Conservation (phyloP, 35 echinoderm and acorn worm genomes). For the Patiria miniata region DNA sequence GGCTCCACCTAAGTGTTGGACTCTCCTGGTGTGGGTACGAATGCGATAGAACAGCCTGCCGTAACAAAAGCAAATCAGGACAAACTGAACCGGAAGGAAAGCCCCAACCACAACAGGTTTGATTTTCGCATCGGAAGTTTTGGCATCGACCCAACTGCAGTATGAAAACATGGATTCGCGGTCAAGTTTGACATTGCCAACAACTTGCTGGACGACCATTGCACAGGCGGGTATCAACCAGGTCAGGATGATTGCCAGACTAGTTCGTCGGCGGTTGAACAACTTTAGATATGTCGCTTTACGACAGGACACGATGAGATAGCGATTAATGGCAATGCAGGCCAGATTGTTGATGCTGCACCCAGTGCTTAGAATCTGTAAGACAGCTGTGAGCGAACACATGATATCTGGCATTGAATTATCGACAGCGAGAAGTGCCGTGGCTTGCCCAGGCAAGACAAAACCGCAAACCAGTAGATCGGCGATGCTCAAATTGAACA, state of each 20-base stretch:
- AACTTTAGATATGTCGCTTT: conserved; percentile 10
- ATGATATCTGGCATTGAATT: conserved; percentile 22
- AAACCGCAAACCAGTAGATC: conserved; percentile 41
- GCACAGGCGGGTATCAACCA: neutral
- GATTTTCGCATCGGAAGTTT: neutral
- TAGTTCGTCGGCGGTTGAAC: neutral
- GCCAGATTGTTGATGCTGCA: conserved; percentile 54
- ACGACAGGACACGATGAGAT: conserved; percentile 22
- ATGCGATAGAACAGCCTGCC: neutral
- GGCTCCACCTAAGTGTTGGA: neutral
- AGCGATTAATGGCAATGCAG: conserved; percentile 58
- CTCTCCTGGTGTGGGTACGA: neutral
- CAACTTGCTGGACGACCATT: neutral
- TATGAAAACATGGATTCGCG: neutral
- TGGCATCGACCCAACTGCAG: neutral
- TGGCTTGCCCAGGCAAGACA: conserved; percentile 25
- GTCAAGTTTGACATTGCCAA: neutral
- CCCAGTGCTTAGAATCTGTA: conserved; percentile 45
- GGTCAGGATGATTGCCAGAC: neutral
- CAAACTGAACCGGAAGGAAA: neutral
- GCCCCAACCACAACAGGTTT: neutral
- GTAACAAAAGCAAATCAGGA: neutral
- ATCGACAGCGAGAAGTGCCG: conserved; percentile 23
- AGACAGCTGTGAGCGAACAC: conserved; percentile 32
- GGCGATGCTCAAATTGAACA: conserved; percentile 50